A percentile compares a stretch with the other conserved stretches of the same genome.
Conservation (phyloP, 2,888 invertebrate genomes). For the Mystacides longicornis region DNA sequence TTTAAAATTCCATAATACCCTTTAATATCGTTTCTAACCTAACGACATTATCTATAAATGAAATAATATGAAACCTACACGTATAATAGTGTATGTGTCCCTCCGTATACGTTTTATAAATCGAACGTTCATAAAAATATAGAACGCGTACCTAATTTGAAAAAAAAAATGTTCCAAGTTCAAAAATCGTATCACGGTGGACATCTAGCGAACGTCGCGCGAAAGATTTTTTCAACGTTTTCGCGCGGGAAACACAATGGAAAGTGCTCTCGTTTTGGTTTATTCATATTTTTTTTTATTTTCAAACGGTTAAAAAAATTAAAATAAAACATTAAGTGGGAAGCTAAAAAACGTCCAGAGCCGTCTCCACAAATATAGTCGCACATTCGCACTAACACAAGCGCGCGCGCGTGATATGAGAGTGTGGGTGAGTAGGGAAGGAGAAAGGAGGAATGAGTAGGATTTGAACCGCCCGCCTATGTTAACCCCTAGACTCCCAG, state of each 20-base stretch:
- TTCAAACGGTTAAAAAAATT: neutral
- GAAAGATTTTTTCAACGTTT: constrained; percentile 24
- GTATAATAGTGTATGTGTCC: too few relatives aligned
- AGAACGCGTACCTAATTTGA: too few relatives aligned
- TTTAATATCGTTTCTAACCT: too few relatives aligned
- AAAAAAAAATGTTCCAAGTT: too few relatives aligned
- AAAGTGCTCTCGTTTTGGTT: constrained; percentile 26
- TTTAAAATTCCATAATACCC: too few relatives aligned
- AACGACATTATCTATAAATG: too few relatives aligned
- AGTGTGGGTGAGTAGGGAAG: neutral
- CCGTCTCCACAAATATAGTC: neutral
- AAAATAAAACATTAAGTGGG: neutral
- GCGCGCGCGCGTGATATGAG: neutral
- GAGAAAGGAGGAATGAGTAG: neutral
- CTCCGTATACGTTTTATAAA: too few relatives aligned
- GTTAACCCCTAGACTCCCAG: neutral
- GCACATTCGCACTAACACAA: constrained; percentile 7
- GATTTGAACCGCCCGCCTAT: neutral
- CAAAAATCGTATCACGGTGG: constrained; percentile 9
- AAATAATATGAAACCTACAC: too few relatives aligned
- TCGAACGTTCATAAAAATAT: too few relatives aligned
- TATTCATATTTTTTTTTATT: too few relatives aligned
- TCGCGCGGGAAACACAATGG: constrained; percentile 19
- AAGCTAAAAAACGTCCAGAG: neutral
- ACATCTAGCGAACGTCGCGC: constrained; percentile 23